Evolutionary conservation across 2,797 vertebrate genomes (phyloP).

Genomic region (Micromesistius poutassou): DNA sequence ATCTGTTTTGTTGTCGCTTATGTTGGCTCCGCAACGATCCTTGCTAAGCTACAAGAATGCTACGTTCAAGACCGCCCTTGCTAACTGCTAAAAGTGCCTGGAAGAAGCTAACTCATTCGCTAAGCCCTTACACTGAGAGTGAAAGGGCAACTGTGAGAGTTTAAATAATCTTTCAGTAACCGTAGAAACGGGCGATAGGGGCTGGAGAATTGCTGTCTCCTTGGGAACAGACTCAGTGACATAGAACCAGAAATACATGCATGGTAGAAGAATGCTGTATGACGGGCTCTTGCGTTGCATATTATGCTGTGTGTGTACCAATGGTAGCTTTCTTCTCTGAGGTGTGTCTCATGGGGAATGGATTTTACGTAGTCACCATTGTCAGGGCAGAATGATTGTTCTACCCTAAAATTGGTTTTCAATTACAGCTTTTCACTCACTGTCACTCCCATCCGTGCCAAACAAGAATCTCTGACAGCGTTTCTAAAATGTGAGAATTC

Average conservation of each 20-base stretch:
- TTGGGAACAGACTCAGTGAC: conserved; percentile 49
- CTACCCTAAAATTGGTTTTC: no score
- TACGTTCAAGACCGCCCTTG: neutral
- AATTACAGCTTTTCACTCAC: no score
- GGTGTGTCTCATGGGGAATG: neutral
- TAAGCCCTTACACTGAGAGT: neutral
- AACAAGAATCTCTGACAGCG: no score
- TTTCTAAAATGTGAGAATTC: no score
- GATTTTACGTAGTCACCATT: no score
- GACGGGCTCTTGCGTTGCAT: conserved; percentile 37
- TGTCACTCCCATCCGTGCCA: no score
- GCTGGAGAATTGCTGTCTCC: conserved; percentile 50
- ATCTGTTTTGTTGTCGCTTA: conserved; percentile 20
- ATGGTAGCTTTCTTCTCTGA: neutral
- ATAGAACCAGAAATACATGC: conserved; percentile 25
- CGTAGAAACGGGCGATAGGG: conserved; percentile 46
- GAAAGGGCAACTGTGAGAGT: conserved; percentile 43
- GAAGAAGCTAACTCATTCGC: no score
- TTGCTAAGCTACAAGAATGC: conserved; percentile 3
- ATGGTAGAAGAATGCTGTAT: conserved; percentile 38
- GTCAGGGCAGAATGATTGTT: no score
- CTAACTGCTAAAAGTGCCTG: neutral
- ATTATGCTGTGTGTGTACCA: conserved; percentile 29
- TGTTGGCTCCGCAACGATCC: neutral
- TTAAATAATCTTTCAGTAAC: conserved; percentile 51